These are phyloP conservation scores for Alectoris magna DNA, from an alignment of 2,797 vertebrate genomes.

Conservation along the genomic window DNA sequence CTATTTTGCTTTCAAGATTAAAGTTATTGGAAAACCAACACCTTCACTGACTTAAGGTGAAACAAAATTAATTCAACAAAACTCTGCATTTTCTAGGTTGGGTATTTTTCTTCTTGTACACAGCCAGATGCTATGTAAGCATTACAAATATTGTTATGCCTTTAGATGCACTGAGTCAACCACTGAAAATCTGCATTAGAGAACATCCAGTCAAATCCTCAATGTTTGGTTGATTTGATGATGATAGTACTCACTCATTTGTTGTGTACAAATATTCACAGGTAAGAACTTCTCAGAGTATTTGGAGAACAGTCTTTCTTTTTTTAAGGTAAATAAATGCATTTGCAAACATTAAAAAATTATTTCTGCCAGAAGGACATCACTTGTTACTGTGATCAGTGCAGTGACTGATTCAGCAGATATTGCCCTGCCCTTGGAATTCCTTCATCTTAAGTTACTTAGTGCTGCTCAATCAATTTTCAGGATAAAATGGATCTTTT, in stretches of 20 bases:
- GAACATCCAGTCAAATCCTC: neutral
- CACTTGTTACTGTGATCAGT: neutral
- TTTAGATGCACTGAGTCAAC: neutral
- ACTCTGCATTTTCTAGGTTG: neutral
- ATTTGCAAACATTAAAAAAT: neutral
- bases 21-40: neutral
- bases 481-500: conserved; percentile 32
- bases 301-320: neutral
- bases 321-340: neutral
- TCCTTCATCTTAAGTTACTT: conserved; percentile 35
- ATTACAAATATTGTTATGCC: neutral
- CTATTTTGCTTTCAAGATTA: neutral
- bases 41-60: neutral
- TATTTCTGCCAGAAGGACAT: neutral
- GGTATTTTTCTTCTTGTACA: neutral
- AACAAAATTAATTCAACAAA: neutral
- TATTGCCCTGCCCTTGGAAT: conserved; percentile 32
- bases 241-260: neutral
- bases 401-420: conserved; percentile 22
- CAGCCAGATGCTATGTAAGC: neutral
- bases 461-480: conserved; percentile 51
- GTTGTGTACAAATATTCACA: neutral
- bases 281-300: neutral
- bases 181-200: neutral
- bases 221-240: neutral